phyloP scores from a whole-genome alignment of 2,113 vertebrate genomes.

The Pelecanus crispus region DNA sequence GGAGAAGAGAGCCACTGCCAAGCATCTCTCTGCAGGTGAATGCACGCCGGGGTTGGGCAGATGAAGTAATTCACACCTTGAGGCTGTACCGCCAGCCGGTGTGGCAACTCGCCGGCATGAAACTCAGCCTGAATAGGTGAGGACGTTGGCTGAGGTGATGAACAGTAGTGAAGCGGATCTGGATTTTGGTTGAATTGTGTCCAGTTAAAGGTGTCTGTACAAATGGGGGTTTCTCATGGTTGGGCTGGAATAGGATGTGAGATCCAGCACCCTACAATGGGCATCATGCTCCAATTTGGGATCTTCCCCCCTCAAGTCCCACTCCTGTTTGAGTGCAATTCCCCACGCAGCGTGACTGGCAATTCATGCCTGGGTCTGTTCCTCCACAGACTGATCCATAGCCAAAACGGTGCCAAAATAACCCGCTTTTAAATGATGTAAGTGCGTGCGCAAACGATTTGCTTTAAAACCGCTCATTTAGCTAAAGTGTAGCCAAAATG shows the following conservation, averaged over 20 bases:
- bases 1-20: not conserved
- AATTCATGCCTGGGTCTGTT: not conserved
- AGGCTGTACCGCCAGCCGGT: accelerated
- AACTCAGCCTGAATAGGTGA: not conserved
- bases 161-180: not conserved
- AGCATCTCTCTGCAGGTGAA: too few relatives aligned
- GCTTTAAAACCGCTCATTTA: not conserved
- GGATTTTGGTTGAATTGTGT: not conserved
- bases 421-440: not conserved
- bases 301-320: not conserved
- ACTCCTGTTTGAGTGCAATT: not conserved
- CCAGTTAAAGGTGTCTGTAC: not conserved
- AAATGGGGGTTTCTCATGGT: not conserved
- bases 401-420: not conserved
- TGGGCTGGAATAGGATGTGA: accelerated
- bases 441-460: accelerated
- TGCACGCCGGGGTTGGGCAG: accelerated
- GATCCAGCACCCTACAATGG: too few relatives aligned
- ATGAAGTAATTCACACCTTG: not conserved
- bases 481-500: accelerated
- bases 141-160: not conserved
- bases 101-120: accelerated
- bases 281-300: not conserved
- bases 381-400: accelerated
- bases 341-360: too few relatives aligned